A percentile compares a stretch with the other conserved stretches of the same genome.
Evolutionary conservation across 2,797 vertebrate species (phyloP).

Genomic region (Dermochelys coriacea): DNA sequence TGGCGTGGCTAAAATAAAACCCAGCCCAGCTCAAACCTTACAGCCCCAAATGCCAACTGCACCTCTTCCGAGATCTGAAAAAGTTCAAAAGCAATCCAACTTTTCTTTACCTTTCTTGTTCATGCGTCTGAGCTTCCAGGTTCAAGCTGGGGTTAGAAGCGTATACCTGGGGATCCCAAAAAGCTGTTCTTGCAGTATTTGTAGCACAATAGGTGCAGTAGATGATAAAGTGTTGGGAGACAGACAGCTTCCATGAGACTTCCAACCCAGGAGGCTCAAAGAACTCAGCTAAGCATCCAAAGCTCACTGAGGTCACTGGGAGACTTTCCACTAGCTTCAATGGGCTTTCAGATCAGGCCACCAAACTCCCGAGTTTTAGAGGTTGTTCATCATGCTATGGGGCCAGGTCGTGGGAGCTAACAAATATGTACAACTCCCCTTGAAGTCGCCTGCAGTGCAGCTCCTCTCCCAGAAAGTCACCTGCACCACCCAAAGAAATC

Average conservation of each 20-base stretch:
- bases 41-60: rapidly evolving
- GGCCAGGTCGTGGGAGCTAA: not conserved
- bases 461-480: not conserved
- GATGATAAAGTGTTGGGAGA: not conserved
- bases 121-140: not conserved
- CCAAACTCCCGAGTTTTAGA: not conserved
- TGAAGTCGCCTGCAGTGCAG: not conserved
- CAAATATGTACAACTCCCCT: not conserved
- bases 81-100: conserved; percentile 20
- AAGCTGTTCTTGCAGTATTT: not conserved
- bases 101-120: not conserved
- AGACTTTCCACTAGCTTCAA: not conserved
- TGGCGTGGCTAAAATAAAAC: conserved; percentile 4
- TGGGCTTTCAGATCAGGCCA: not conserved
- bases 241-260: not conserved
- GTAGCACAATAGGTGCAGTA: not conserved
- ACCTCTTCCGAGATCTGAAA: not conserved
- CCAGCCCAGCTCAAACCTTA: not conserved
- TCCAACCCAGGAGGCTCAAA: not conserved
- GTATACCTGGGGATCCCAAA: not conserved
- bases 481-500: not conserved
- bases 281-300: not conserved
- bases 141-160: not conserved
- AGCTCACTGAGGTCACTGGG: not conserved
- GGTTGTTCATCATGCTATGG: not conserved